Evolutionary conservation across 2,113 vertebrate species (phyloP), one percentile per base, ranked within the genome.

Genomic region (Sceloporus tristichus): DNA sequence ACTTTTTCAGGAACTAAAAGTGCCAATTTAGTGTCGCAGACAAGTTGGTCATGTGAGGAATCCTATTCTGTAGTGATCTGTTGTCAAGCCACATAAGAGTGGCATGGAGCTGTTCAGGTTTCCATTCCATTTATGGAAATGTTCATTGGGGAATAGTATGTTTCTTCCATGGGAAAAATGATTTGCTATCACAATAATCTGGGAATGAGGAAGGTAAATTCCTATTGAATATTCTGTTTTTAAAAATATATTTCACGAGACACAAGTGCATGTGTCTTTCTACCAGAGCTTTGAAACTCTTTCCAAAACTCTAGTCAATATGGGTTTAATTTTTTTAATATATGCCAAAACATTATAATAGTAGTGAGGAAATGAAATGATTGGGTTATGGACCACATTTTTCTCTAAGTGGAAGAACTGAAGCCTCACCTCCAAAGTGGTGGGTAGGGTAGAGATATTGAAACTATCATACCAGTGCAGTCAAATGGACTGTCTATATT

Each of bases 361-460:
- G 18, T 25, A 65, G 38, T 13, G 65, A 19, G 38, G 11, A 40
- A 75, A 65, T 13, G 3, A 40, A 73, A 21, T 10, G 8, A 40
- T 42, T 71, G 48, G n/a, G 2, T 59, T 87, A 16, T 80, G 53
- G 16, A 56, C 5, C 7, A 38, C 9, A 6, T 54, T 48, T 48
- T 48, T 48, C 48, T 48, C 48, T 48, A 48, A 48, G 21, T 80
- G 48, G 88, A 87, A n/a, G 84, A 85, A 74, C 92, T 88, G 68
- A 2, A 56, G 4, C 5, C 10, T 59, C 9, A 29, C 2, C 25
- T 29, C 25, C 29, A 27, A 85, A 75, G 34, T 6, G 23, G 5
- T 59, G 91, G 40, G 34, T 29, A 62, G 18, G 42, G 34, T 29
- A 29, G 54, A 9, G 74, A 29, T 87, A 62, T 74, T 18, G 62